Evolutionary conservation across 2,113 vertebrate species (phyloP).

Genomic region (Tinamus guttatus): DNA sequence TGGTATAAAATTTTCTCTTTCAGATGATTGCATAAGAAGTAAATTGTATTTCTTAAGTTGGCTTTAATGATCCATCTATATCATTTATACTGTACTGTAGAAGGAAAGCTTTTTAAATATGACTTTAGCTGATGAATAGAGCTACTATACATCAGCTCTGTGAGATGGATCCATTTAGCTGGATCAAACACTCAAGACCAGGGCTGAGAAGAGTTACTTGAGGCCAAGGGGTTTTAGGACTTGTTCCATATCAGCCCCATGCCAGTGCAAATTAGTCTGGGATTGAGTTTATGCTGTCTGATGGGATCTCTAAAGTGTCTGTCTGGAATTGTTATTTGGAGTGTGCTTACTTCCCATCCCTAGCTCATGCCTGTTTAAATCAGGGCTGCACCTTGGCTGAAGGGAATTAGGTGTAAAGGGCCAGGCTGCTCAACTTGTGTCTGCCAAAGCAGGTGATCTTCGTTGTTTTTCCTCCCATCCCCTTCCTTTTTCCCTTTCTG

Average conservation of each 20-base stretch:
- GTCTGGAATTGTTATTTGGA: background rate
- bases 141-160: background rate
- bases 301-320: background rate
- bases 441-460: background rate
- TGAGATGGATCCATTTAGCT: background rate
- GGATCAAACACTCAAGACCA: background rate
- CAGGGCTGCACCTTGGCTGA: background rate
- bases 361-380: background rate
- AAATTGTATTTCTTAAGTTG: background rate
- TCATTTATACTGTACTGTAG: background rate
- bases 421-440: background rate
- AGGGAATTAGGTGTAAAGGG: background rate
- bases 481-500: rapidly evolving
- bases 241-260: background rate
- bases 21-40: background rate
- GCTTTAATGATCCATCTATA: background rate
- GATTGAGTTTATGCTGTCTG: rapidly evolving
- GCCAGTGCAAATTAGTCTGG: background rate
- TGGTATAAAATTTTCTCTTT: background rate
- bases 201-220: background rate
- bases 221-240: background rate
- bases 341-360: background rate
- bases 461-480: background rate
- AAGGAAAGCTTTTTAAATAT: background rate
- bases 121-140: background rate